phyloP scores from a whole-genome alignment of 2,888 invertebrate species.

The Falcaria lacertinaria region DNA sequence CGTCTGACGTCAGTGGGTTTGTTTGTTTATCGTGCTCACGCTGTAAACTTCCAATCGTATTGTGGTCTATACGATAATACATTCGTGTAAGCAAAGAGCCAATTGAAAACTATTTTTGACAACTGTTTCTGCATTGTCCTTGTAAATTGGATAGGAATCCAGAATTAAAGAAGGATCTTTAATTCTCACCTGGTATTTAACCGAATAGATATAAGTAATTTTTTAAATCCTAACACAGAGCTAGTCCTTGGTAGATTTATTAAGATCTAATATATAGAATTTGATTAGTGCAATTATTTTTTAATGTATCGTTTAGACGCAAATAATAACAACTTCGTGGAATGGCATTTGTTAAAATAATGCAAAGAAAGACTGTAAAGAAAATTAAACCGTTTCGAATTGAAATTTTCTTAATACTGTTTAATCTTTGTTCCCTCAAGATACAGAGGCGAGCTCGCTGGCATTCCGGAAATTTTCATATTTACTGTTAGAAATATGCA shows the following conservation, averaged over 20 bases:
- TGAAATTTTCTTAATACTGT: constrained; percentile 63
- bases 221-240: too few species aligned
- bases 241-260: too few species aligned
- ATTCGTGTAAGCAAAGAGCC: constrained; percentile 27
- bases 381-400: constrained; percentile 28
- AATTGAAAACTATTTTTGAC: constrained; percentile 3
- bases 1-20: constrained; percentile 55
- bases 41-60: constrained; percentile 68
- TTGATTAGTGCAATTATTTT: too few species aligned
- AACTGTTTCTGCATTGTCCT: neutral
- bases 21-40: constrained; percentile 63
- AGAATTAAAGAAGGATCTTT: too few species aligned
- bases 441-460: constrained; percentile 60
- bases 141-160: too few species aligned
- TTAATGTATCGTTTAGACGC: neutral
- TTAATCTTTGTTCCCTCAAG: constrained; percentile 67
- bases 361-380: constrained; percentile 16
- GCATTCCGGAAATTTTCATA: constrained; percentile 79
- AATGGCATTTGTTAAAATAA: neutral
- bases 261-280: too few species aligned
- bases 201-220: too few species aligned
- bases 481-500: constrained; percentile 80
- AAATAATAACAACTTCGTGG: neutral
- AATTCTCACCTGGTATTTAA: too few species aligned
- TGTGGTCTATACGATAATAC: constrained; percentile 48